Conservation (phyloP, 2,113 vertebrate species). For the Gobius niger region DNA sequence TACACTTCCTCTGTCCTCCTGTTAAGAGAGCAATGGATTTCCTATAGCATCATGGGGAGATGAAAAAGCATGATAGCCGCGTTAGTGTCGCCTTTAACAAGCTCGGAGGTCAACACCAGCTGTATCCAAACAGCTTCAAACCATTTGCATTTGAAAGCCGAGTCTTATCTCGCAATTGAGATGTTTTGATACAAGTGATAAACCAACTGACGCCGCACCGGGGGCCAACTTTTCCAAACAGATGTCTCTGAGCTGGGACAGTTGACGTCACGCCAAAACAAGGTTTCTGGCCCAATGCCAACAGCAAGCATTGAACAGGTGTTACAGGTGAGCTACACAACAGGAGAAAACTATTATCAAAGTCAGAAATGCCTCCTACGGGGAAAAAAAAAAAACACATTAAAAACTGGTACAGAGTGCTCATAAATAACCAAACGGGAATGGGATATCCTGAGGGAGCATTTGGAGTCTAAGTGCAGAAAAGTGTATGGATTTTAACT, state of each 20-base stretch:
- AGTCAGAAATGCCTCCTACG: slow-evolving; percentile 7
- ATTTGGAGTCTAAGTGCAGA: not conserved
- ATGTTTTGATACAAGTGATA: slow-evolving; percentile 11
- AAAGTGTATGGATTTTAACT: slow-evolving; percentile 1
- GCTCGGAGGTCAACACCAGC: slow-evolving; percentile 20
- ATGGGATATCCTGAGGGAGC: not conserved
- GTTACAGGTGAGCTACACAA: slow-evolving; percentile 2
- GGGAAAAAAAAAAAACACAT: not conserved
- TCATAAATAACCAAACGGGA: slow-evolving; percentile 9
- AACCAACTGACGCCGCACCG: not conserved
- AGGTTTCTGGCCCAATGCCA: slow-evolving; percentile 10
- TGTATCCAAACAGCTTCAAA: slow-evolving; percentile 25
- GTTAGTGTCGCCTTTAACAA: slow-evolving; percentile 34
- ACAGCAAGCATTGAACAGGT: slow-evolving; percentile 5
- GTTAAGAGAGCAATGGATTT: slow-evolving; percentile 62
- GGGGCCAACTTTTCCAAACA: not conserved
- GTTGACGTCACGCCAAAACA: slow-evolving; percentile 6
- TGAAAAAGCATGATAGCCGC: slow-evolving; percentile 31
- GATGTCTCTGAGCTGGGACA: not conserved
- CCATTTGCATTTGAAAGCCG: slow-evolving; percentile 9
- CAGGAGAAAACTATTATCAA: slow-evolving; percentile 8
- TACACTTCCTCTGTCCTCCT: slow-evolving; percentile 49
- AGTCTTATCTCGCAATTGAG: not conserved
- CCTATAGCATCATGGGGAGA: slow-evolving; percentile 44
- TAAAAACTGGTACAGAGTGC: slow-evolving; percentile 2